These are phyloP conservation scores for Vireo altiloquus DNA, from an alignment of 2,113 vertebrate species.

Conservation along the genomic window DNA sequence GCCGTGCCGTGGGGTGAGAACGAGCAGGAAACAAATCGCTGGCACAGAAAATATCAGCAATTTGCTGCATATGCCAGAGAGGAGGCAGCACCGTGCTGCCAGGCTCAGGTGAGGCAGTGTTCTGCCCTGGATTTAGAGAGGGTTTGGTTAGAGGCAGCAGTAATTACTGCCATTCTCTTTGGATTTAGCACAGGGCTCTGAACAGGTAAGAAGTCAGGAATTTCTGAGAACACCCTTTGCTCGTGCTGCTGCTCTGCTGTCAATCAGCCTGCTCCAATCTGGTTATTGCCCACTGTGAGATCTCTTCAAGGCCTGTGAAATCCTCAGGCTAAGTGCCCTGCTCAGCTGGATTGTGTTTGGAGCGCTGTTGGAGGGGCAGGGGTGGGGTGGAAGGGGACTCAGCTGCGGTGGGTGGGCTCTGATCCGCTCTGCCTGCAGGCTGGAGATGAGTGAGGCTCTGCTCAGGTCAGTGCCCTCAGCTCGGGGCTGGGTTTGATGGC, in stretches of 20 bases:
- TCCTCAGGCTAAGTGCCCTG: background rate
- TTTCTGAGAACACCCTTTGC: rapidly evolving
- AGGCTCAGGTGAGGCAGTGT: background rate
- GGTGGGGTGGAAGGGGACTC: too few relatives aligned
- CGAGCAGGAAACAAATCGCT: background rate
- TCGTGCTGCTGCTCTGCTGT: background rate
- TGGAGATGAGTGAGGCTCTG: rapidly evolving
- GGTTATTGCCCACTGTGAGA: rapidly evolving
- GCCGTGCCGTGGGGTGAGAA: rapidly evolving
- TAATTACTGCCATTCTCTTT: rapidly evolving
- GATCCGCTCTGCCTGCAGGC: rapidly evolving
- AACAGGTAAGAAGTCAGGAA: background rate
- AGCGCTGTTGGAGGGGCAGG: background rate
- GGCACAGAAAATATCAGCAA: background rate
- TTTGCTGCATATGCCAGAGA: background rate
- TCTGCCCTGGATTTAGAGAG: background rate
- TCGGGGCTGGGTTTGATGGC: rapidly evolving
- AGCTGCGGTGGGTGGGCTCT: background rate
- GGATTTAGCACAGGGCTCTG: background rate
- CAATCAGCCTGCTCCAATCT: rapidly evolving
- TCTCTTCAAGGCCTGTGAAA: background rate
- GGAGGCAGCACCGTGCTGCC: rapidly evolving
- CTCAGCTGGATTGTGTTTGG: background rate
- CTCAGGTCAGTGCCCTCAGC: rapidly evolving
- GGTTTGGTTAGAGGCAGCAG: background rate